These are phyloP conservation scores for Proteles cristata DNA, from an alignment of 2,113 vertebrate genomes.

Conservation along the genomic window DNA sequence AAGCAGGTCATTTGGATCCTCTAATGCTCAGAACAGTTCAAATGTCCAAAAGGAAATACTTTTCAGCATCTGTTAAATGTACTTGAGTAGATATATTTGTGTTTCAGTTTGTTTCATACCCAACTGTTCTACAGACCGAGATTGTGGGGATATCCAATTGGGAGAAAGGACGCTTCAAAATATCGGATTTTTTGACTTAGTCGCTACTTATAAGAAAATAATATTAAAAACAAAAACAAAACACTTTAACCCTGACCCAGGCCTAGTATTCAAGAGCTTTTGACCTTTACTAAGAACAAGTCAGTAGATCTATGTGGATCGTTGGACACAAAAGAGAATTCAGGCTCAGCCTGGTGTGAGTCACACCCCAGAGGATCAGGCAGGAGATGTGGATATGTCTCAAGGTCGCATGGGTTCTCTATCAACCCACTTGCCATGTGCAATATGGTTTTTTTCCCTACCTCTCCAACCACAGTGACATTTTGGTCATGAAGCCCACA, in stretches of 20 bases:
- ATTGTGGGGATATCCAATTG: background rate
- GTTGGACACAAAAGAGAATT: background rate
- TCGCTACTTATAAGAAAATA: background rate
- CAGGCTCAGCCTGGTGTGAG: background rate
- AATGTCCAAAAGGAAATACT: background rate
- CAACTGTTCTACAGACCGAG: background rate
- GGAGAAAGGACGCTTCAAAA: background rate
- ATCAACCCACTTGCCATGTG: background rate
- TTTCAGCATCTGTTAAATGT: background rate
- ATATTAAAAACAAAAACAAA: background rate
- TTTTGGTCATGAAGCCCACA: conserved; percentile 30
- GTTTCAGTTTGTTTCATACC: background rate
- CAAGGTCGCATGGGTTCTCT: background rate
- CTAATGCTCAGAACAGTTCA: background rate
- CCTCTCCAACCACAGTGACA: background rate
- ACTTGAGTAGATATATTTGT: background rate
- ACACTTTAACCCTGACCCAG: background rate
- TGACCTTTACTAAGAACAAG: background rate
- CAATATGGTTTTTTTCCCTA: background rate
- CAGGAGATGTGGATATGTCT: background rate
- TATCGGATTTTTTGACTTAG: background rate
- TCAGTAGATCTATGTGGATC: background rate
- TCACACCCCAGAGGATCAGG: background rate
- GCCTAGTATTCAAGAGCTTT: background rate
- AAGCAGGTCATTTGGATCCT: background rate